Evolutionary conservation across 2,797 vertebrate species (phyloP), one percentile per base, ranked within the genome.

Genomic region (Pipistrellus pipistrellus): DNA sequence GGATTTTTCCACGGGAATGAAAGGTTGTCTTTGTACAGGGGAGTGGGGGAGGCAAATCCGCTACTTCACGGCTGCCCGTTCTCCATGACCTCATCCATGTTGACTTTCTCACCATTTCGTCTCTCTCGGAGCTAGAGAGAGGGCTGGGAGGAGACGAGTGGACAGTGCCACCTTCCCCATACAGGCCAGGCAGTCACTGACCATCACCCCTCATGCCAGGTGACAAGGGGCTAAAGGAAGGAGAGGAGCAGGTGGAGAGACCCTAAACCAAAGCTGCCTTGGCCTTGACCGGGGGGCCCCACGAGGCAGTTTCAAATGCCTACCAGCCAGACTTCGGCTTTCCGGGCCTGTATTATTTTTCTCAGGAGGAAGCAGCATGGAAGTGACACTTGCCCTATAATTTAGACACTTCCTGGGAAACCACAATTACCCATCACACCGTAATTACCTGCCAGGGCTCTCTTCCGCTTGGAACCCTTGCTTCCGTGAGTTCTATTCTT

Each of bases 1-100:
- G 88, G 92, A 95, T 96, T 97, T 97, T 96, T 97, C 97, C 96
- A 97, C 85, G 94, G 87, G 81, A 88, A 95, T 97, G 95, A 97
- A 96, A 95, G 89, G 59, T 69, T n/a, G 76, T 57, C 95, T 97
- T 97, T 97, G 95, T 97, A 13, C 41, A 12, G 82, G 89, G 75
- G 8, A 55, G 76, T 72, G 20, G 57, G 27, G 75, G 82, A 41
- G 30, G 75, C 69, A 75, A 76, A 25, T 66, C 77, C 23, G 76
- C 93, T 72, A 17, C 30, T 88, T 91, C 90, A 81, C 0, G 1
- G 89, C 92, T 69, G 69, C 94, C 82, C 13, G 5, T 55, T 85
- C 92, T 96, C 92, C 81, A 69, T 95, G 96, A 96, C 83, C 69
- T 96, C 97, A 97, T 68, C 59, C 1, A 30, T 46, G 94, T 76